These are phyloP conservation scores for Drosophila mimetica DNA, from an alignment of 2,888 invertebrate species.

Conservation along the genomic window DNA sequence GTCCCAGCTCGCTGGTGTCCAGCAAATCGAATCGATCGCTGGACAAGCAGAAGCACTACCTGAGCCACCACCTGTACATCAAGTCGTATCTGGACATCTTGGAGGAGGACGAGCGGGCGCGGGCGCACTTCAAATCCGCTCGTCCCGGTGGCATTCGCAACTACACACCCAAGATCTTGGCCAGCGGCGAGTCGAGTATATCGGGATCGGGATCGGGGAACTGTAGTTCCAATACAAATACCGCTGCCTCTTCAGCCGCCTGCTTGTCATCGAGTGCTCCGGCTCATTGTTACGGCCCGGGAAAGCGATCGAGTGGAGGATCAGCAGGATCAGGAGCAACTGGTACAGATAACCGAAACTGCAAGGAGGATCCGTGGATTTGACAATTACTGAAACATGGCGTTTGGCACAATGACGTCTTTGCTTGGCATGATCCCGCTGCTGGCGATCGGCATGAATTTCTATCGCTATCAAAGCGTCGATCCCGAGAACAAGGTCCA, in stretches of 20 bases:
- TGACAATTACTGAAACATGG: slow-evolving; percentile 85
- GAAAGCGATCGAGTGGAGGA: slow-evolving; percentile 22
- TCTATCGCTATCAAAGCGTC: slow-evolving; percentile 91
- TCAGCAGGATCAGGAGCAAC: neutral
- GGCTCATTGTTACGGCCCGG: slow-evolving; percentile 54
- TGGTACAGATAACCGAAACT: slow-evolving; percentile 12
- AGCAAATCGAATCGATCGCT: slow-evolving; percentile 79
- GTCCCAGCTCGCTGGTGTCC: slow-evolving; percentile 71
- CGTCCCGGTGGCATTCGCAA: slow-evolving; percentile 88
- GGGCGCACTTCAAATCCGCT: slow-evolving; percentile 85
- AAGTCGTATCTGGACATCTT: slow-evolving; percentile 86
- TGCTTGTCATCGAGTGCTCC: slow-evolving; percentile 77
- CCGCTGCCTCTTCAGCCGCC: slow-evolving; percentile 9
- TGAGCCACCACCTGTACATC: slow-evolving; percentile 86
- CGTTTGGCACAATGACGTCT: slow-evolving; percentile 87
- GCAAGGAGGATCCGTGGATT: slow-evolving; percentile 87
- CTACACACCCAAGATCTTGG: slow-evolving; percentile 89
- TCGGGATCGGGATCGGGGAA: too few species aligned
- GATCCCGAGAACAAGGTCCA: slow-evolving; percentile 93
- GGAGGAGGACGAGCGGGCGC: slow-evolving; percentile 85
- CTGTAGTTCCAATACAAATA: slow-evolving; percentile 13
- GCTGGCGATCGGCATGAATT: slow-evolving; percentile 91
- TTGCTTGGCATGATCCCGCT: slow-evolving; percentile 91
- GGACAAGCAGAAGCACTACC: slow-evolving; percentile 84
- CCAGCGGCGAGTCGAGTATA: slow-evolving; percentile 60